Percentiles rank a stretch among this genome's conserved stretches.
Evolutionary conservation across 1,140 invertebrate species (phyloP).

Genomic region (Heterodera schachtii): DNA sequence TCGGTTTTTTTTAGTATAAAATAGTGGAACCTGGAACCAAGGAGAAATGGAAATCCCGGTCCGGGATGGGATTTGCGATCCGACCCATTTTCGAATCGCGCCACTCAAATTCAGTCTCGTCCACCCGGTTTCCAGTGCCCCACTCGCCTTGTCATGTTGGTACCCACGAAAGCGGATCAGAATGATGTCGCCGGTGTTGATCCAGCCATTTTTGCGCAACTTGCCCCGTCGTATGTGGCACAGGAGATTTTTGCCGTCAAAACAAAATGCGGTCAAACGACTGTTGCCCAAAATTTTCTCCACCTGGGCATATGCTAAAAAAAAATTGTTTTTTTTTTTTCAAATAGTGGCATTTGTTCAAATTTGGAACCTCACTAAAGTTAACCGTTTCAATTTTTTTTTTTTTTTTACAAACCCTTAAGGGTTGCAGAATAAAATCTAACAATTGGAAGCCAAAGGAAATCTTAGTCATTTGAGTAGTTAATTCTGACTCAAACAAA

Average conservation of each 20-base stretch:
- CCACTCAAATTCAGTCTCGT: not conserved
- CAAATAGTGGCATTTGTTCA: too few relatives aligned
- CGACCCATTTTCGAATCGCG: too few relatives aligned
- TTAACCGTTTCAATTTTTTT: not conserved
- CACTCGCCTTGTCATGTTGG: conserved; percentile 84
- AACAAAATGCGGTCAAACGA: conserved; percentile 95
- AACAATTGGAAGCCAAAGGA: too few relatives aligned
- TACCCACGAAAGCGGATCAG: conserved; percentile 92
- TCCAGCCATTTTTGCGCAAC: conserved; percentile 95
- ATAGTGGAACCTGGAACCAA: too few relatives aligned
- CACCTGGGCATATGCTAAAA: conserved; percentile 93
- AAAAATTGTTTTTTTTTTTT: not conserved
- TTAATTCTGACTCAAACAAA: too few relatives aligned
- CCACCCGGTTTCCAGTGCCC: not conserved
- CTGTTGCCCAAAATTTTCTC: conserved; percentile 99
- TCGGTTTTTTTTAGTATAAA: too few relatives aligned
- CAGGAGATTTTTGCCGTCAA: conserved; percentile 94
- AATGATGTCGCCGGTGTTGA: conserved; percentile 97
- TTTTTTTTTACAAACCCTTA: too few relatives aligned
- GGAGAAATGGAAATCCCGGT: too few relatives aligned
- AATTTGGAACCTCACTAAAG: conserved; percentile 14
- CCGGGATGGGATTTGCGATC: too few relatives aligned
- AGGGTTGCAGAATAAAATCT: too few relatives aligned
- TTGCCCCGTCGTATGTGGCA: conserved; percentile 99
- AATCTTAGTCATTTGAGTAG: too few relatives aligned